Conservation (phyloP, 2,888 invertebrate species). For the Achlya flavicornis region DNA sequence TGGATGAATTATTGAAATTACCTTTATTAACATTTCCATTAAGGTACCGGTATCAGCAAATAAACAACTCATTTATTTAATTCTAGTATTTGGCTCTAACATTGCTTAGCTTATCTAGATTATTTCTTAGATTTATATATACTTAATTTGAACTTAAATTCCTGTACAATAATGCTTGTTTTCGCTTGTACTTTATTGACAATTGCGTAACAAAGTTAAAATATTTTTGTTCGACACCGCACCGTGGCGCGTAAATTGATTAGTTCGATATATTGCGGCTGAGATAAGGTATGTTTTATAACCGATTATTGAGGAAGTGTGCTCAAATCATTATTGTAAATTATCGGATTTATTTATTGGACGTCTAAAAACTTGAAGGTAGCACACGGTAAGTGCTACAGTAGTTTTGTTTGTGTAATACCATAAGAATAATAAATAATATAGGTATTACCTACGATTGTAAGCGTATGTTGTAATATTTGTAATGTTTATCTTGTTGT, state of each 20-base stretch:
- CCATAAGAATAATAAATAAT: too few species aligned
- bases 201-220: constrained; percentile 8
- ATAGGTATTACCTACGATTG: too few species aligned
- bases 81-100: background rate
- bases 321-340: background rate
- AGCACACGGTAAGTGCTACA: background rate
- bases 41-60: background rate
- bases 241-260: constrained; percentile 13
- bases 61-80: constrained; percentile 7
- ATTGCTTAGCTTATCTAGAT: constrained; percentile 8
- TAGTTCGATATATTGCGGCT: constrained; percentile 9
- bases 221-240: background rate
- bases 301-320: constrained; percentile 9
- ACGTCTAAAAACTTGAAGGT: background rate
- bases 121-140: background rate
- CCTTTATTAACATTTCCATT: constrained; percentile 11
- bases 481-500: too few species aligned
- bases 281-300: constrained; percentile 15
- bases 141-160: constrained; percentile 3
- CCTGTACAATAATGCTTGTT: background rate
- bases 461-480: too few species aligned
- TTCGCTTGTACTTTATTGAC: constrained; percentile 2
- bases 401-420: too few species aligned
- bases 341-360: constrained; percentile 1
- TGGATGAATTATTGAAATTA: constrained; percentile 1